These are phyloP conservation scores for Brassicogethes aeneus DNA, from an alignment of 2,888 invertebrate species.

Conservation along the genomic window DNA sequence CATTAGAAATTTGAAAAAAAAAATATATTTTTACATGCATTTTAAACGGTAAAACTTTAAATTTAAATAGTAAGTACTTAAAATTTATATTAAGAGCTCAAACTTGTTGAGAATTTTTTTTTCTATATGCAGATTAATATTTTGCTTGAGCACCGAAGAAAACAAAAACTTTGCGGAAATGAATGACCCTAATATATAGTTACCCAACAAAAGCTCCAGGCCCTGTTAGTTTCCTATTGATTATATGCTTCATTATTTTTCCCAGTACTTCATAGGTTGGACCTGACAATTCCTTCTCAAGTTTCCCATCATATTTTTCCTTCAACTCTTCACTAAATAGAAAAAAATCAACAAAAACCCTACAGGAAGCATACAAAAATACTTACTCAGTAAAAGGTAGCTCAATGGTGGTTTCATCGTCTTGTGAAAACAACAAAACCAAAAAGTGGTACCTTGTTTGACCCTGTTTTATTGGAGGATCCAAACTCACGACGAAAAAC, in stretches of 20 bases:
- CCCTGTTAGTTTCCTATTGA: constrained; percentile 88
- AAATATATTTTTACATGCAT: no score
- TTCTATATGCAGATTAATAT: no score
- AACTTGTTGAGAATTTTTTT: background rate
- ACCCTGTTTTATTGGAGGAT: constrained; percentile 99
- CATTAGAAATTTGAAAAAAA: no score
- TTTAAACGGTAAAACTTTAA: no score
- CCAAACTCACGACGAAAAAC: constrained; percentile 95
- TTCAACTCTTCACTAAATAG: constrained; percentile 70
- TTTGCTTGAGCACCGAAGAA: no score
- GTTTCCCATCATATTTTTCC: constrained; percentile 88
- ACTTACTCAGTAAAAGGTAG: constrained; percentile 85
- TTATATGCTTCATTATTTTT: constrained; percentile 92
- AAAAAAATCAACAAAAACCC: constrained; percentile 5
- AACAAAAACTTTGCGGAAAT: no score
- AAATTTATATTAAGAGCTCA: background rate
- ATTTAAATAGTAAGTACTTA: no score
- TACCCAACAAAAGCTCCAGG: constrained; percentile 91
- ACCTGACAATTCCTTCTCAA: constrained; percentile 83
- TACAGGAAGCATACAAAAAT: background rate
- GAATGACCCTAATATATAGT: constrained; percentile 9
- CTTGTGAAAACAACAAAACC: constrained; percentile 87
- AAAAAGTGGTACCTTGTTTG: constrained; percentile 97
- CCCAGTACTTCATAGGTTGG: constrained; percentile 93
- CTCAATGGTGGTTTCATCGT: constrained; percentile 88